Evolutionary conservation across 2,113 vertebrate genomes (phyloP), one percentile per base, ranked within the genome.

Genomic region (Neolamprologus longior): DNA sequence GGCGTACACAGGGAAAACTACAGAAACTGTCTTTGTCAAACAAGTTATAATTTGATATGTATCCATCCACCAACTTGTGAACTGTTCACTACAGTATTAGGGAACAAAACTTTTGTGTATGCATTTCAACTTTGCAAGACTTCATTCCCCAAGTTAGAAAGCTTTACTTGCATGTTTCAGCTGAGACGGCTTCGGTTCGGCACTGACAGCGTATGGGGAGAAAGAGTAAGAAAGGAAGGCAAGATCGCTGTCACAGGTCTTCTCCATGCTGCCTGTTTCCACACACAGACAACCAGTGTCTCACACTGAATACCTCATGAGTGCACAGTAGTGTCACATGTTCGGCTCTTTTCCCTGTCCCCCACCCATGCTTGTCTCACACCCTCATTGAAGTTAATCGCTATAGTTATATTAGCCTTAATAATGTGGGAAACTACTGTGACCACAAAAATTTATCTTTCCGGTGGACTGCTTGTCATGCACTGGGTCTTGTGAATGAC

Each of bases 401-500:
- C 80, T 63, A 54, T 78, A 84, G 89, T 84, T 90, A 61, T 82
- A 87, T 89, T 89, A 91, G 89, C 82, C 80, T 87, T 26, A 91
- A 89, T 90, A 90, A 91, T 87, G 80, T 52, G 86, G 68, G 57
- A 85, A 86, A 58, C 81, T 40, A 61, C 83, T 84, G 91, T 89
- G 86, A 93, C 90, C 93, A 73, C 78, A 90, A 83, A 92, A 86
- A 81, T 40, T 14, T 58, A 66, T 93, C 83, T 89, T 95, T 93
- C 88, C 78, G 21, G 40, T 90, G 83, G 79, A 45, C 50, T 82
- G 71, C 57, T 71, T 89, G 91, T 95, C 91, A 93, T 89, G 91
- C 93, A 89, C 82, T 89, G 13, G 89, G 92, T 94, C 93, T 94
- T 93, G 92, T 94, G 94, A 94, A 94, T 91, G 92, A 92, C 88